Percentiles rank a stretch among this genome's conserved stretches.
Evolutionary conservation across 2,797 vertebrate genomes (phyloP).

Genomic region (Pseudochaenichthys georgianus): DNA sequence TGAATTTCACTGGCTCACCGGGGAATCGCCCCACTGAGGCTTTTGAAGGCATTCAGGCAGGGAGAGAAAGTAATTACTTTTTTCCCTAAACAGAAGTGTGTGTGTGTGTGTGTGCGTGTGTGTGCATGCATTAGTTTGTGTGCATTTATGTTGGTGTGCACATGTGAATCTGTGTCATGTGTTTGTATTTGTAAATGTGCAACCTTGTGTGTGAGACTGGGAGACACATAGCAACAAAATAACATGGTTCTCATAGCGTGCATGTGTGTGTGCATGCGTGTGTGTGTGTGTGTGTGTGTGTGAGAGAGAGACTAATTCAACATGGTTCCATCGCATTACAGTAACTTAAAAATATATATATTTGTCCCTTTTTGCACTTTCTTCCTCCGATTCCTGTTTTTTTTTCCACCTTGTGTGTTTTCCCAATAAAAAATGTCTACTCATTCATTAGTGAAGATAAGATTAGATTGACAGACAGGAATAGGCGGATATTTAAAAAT

Average conservation of each 20-base stretch:
- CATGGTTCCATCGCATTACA: slow-evolving; percentile 16
- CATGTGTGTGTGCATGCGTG: slow-evolving; percentile 1
- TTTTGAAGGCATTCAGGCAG: slow-evolving; percentile 86
- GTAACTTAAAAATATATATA: slow-evolving; percentile 14
- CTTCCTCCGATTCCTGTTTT: background rate
- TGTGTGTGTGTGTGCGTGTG: slow-evolving; percentile 40
- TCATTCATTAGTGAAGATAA: background rate
- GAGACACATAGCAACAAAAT: slow-evolving; percentile 29
- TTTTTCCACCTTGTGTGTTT: background rate
- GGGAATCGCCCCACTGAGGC: slow-evolving; percentile 84
- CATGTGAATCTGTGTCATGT: slow-evolving; percentile 55
- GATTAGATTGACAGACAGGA: background rate
- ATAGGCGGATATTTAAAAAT: background rate
- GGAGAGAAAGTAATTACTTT: slow-evolving; percentile 87
- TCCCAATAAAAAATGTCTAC: background rate
- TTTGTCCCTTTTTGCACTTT: background rate
- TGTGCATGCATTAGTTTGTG: slow-evolving; percentile 48
- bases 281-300: background rate
- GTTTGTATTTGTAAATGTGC: slow-evolving; percentile 47
- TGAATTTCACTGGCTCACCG: slow-evolving; percentile 84
- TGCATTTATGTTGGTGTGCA: slow-evolving; percentile 36
- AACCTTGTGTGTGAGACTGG: slow-evolving; percentile 34
- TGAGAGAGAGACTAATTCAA: slow-evolving; percentile 1
- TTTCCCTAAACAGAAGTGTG: slow-evolving; percentile 84
- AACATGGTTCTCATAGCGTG: slow-evolving; percentile 43